A percentile compares a stretch with the other conserved stretches of the same genome.
Evolutionary conservation across 30 jellyfish, hydroid and myxozoan genomes (phyloP).

Genomic region (Hydractinia echinata): DNA sequence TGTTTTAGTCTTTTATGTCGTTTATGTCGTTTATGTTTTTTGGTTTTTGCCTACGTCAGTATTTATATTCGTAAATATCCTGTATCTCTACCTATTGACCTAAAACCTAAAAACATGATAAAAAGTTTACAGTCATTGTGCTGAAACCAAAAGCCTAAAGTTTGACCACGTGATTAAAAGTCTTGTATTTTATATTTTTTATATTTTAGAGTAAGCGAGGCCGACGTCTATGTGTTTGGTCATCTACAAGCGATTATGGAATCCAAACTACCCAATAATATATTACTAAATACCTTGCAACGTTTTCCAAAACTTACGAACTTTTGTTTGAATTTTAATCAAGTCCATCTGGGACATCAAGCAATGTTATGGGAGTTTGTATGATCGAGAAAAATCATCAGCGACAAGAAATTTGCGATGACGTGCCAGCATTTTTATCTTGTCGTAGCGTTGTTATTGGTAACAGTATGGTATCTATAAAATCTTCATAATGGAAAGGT

Average conservation of each 20-base stretch:
- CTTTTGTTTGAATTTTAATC: slow-evolving; percentile 30
- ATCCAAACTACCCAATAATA: slow-evolving; percentile 12
- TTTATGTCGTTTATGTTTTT: no score
- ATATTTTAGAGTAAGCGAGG: slow-evolving; percentile 28
- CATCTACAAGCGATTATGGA: slow-evolving; percentile 44
- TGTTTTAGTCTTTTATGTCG: no score
- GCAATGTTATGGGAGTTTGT: slow-evolving; percentile 18
- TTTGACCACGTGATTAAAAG: no score
- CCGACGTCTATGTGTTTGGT: slow-evolving; percentile 30
- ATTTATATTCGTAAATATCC: neutral
- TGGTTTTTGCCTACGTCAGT: neutral
- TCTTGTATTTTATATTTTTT: neutral
- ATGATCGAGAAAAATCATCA: neutral
- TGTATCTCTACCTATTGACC: neutral
- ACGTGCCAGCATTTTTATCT: no score
- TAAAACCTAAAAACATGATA: neutral
- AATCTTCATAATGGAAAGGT: no score
- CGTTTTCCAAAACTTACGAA: slow-evolving; percentile 3
- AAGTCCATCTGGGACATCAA: slow-evolving; percentile 28
- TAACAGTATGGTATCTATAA: no score
- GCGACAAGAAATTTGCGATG: no score
- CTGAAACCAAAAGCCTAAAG: no score
- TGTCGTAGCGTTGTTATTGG: no score
- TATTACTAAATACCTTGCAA: neutral
- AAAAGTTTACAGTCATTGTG: no score